Conservation (phyloP, 1,140 invertebrate species). For the Lamellibrachia luymesi region DNA sequence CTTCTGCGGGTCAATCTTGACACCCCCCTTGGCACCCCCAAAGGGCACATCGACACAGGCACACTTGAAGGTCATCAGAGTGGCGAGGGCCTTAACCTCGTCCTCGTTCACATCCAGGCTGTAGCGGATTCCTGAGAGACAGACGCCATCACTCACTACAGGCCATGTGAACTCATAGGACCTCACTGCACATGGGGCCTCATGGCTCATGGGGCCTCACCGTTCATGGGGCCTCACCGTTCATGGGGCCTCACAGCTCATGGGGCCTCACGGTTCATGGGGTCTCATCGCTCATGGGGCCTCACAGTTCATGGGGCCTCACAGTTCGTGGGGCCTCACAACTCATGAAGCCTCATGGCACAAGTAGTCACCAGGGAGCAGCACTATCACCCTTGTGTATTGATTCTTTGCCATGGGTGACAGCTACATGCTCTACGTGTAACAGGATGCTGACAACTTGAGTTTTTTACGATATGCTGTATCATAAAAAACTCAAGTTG, state of each 20-base stretch:
- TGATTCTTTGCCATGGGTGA: background rate
- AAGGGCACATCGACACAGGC: conserved; percentile 96
- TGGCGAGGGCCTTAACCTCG: conserved; percentile 89
- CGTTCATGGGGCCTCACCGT: too few relatives aligned
- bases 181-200: background rate
- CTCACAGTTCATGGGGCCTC: too few relatives aligned
- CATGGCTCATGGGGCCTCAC: background rate
- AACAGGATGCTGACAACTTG: background rate
- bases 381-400: background rate
- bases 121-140: conserved; percentile 76
- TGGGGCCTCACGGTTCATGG: too few relatives aligned
- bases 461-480: background rate
- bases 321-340: too few relatives aligned
- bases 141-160: background rate
- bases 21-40: conserved; percentile 92
- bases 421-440: background rate
- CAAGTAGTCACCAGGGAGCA: background rate
- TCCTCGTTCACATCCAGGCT: conserved; percentile 74
- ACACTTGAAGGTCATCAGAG: conserved; percentile 95
- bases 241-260: too few relatives aligned
- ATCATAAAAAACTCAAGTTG: too few relatives aligned
- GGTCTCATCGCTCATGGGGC: too few relatives aligned
- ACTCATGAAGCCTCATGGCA: too few relatives aligned
- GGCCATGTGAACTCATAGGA: too few relatives aligned
- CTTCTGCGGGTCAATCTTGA: conserved; percentile 93